These are phyloP conservation scores for Bettongia penicillata DNA, from an alignment of 2,113 vertebrate species.

Conservation along the genomic window DNA sequence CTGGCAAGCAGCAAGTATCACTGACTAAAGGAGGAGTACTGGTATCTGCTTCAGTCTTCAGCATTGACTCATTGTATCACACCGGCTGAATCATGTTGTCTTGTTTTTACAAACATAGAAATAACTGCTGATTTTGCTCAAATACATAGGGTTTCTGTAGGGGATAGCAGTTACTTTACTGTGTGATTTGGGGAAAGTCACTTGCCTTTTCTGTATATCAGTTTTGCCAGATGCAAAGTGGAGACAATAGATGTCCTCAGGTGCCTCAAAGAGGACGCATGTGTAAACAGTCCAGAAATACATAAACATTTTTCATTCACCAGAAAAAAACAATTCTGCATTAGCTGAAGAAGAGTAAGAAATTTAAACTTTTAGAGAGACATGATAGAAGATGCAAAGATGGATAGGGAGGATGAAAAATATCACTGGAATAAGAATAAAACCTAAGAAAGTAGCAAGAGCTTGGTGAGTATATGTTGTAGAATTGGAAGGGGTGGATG, in stretches of 20 bases:
- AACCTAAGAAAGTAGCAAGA: not conserved
- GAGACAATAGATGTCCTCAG: not conserved
- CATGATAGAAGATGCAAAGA: not conserved
- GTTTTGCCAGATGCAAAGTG: not conserved
- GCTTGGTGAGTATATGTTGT: not conserved
- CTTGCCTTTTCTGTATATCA: not conserved
- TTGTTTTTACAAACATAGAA: not conserved
- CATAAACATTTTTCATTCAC: not conserved
- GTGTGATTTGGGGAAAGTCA: not conserved
- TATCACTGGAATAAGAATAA: not conserved
- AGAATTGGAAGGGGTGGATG: not conserved
- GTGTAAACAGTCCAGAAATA: not conserved
- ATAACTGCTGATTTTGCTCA: not conserved
- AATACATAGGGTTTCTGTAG: not conserved
- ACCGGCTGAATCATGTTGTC: not conserved
- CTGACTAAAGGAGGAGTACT: not conserved
- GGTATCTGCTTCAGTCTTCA: not conserved
- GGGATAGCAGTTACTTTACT: not conserved
- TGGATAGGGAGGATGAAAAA: not conserved
- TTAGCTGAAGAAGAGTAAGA: not conserved
- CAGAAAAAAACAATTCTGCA: not conserved
- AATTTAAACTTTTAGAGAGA: not conserved
- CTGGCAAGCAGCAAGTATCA: not conserved
- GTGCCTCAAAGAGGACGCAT: not conserved
- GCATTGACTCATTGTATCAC: not conserved